Evolutionary conservation across 2,113 vertebrate species (phyloP).

Genomic region (Phycodurus eques): DNA sequence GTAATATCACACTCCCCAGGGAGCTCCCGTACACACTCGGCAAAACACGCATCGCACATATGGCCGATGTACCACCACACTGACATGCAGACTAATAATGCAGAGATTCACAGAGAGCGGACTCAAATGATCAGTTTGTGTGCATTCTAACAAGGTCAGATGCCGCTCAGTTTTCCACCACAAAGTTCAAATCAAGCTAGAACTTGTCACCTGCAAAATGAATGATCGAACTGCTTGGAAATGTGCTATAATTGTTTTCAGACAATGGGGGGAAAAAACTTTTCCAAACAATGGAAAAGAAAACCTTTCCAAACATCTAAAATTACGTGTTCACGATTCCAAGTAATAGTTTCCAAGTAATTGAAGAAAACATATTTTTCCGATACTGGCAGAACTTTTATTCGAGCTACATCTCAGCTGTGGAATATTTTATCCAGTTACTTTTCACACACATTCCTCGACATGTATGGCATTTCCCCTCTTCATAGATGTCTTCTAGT

Average conservation of each 20-base stretch:
- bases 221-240: background rate
- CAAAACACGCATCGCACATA: slow-evolving; percentile 40
- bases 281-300: too few species aligned
- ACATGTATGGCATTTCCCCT: slow-evolving; percentile 34
- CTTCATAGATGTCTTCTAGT: slow-evolving; percentile 37
- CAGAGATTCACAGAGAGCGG: slow-evolving; percentile 25
- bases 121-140: slow-evolving; percentile 31
- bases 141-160: slow-evolving; percentile 29
- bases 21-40: slow-evolving; percentile 51
- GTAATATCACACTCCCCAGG: slow-evolving; percentile 72
- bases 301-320: too few species aligned
- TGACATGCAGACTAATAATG: slow-evolving; percentile 41
- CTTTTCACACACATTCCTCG: slow-evolving; percentile 8
- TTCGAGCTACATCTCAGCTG: background rate
- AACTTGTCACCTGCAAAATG: background rate
- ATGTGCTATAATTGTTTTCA: too few species aligned
- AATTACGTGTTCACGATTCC: too few species aligned
- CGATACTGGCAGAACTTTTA: background rate
- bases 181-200: background rate
- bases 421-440: slow-evolving; percentile 35
- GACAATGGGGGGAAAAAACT: too few species aligned
- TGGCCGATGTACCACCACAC: slow-evolving; percentile 45
- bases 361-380: too few species aligned
- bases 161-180: background rate
- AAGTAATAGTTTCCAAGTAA: too few species aligned